Conservation (phyloP, 2,113 vertebrate genomes). For the Ranitomeya variabilis region DNA sequence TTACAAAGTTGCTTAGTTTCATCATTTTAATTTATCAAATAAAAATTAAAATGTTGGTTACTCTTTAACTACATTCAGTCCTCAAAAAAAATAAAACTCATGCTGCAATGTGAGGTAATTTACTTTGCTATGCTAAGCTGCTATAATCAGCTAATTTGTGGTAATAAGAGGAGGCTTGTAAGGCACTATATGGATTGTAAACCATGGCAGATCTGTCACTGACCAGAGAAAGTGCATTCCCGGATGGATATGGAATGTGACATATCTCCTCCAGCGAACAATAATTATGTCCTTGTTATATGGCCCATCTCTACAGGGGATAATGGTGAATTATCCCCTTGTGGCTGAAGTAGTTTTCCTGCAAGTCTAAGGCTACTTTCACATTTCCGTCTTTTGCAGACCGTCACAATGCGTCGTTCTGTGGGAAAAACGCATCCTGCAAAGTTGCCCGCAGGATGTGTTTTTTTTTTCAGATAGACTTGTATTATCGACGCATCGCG, state of each 20-base stretch:
- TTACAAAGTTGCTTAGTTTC: too few species aligned
- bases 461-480: too few species aligned
- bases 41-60: too few species aligned
- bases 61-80: background rate
- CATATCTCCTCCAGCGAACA: background rate
- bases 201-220: background rate
- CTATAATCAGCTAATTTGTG: background rate
- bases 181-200: background rate
- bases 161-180: conserved; percentile 10
- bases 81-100: background rate
- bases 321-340: background rate
- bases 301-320: background rate
- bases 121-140: background rate
- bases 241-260: conserved; percentile 16
- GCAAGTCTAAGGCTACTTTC: conserved; percentile 20
- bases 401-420: too few species aligned
- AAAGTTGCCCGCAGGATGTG: too few species aligned
- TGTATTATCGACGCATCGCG: too few species aligned
- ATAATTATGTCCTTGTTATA: conserved; percentile 18
- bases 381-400: too few species aligned
- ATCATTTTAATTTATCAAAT: too few species aligned
- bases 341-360: conserved; percentile 6
- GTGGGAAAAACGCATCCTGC: too few species aligned
- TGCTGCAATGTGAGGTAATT: background rate
- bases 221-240: background rate